Base-by-base conservation (phyloP, 2,888 invertebrate genomes). In the Smittia aterrima region DNA sequence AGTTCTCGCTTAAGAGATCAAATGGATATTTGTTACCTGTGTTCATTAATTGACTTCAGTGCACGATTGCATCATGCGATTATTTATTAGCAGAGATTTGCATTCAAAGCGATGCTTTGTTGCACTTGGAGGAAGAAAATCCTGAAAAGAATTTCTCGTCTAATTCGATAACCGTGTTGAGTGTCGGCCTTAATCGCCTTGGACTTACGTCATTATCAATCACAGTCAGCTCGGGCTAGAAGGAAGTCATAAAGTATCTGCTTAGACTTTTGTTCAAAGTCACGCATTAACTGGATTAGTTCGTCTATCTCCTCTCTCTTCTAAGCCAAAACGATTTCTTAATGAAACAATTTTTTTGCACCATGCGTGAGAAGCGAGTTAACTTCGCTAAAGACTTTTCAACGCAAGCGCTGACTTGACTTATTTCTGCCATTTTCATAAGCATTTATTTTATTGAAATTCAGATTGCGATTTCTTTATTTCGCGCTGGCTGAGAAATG, bases 121-220 rank as follows among this genome's bases (percentile, higher is more conserved):
- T 47, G 47, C 47, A 47, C 47, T 47, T 47, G 47, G 9, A 47
- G n/a, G 47, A 13, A 47, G 47, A 47, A 16, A 47, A n/a, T 6
- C 47, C 16, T 16, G 47, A 11, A 2, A 47, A 13, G 47, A 32
- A 32, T 32, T 32, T 9, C 32, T 25, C 58, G 7, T 58, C 58
- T 70, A 70, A 70, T 70, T 70, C 41, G 53, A 70, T 54, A 70
- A 22, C 20, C 70, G n/a, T 70, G 70, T 70, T 53, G 16, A 70
- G 25, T 32, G 70, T 70, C 70, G 20, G 18, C 16, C 20, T 16
- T 24, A 70, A 70, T 70, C 25, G 64, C 7, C 24, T 58, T 58
- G 3, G 58, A 58, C 16, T 9, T 7, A 9, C 58, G 24, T 58
- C 58, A 58, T 58, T 58, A 58, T 58, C 58, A 58, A 58, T 58